Base-by-base conservation (phyloP, 1,140 invertebrate genomes). In the Branchinecta lindahli region DNA sequence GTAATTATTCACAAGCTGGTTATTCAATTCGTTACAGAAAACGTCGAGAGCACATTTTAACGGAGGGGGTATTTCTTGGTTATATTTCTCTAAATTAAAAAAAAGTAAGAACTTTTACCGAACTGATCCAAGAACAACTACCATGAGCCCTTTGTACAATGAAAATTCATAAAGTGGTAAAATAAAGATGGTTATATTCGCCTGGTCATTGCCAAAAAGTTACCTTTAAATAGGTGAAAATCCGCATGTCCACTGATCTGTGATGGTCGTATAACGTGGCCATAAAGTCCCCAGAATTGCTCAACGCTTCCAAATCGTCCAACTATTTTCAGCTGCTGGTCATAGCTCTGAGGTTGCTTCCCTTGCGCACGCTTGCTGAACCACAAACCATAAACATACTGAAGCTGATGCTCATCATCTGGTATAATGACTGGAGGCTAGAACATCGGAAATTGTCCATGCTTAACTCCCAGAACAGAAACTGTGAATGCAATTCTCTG, bases 221-320 rank as follows among this genome's bases (percentile, higher is more conserved):
- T 61, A 61, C 52, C 18, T 61, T 98, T 98, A 78, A 99, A 99
- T 44, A 99, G 83, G 82, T 97, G 95, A 79, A 97, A 90, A 81
- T 98, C 95, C 76, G 91, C 90, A 76, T 94, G 90, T 44, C 90
- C 88, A 67, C 88, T 86, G 71, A 98, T 83, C 75, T 98, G 90
- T 65, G 87, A 87, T 46, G 94, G 90, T 74, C 94, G 84, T 71
- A 90, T 85, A 74, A 98, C 82, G 80, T 97, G 92, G 79, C 90
- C 88, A 81, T 98, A 98, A 69, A 93, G 82, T 52, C 86, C 85
- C 96, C 96, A 98, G 85, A 96, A 99, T 79, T 97, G 93, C 81
- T 98, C 94, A 67, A 98, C 93, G 75, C 88, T 88, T 10, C 84
- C 89, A 80, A 92, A 91, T 75, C 88, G 84, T 73, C 89, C 92